Evolutionary conservation across 53 echinoderm and acorn worm species (phyloP).

Genomic region (Holothuria leucospilota): DNA sequence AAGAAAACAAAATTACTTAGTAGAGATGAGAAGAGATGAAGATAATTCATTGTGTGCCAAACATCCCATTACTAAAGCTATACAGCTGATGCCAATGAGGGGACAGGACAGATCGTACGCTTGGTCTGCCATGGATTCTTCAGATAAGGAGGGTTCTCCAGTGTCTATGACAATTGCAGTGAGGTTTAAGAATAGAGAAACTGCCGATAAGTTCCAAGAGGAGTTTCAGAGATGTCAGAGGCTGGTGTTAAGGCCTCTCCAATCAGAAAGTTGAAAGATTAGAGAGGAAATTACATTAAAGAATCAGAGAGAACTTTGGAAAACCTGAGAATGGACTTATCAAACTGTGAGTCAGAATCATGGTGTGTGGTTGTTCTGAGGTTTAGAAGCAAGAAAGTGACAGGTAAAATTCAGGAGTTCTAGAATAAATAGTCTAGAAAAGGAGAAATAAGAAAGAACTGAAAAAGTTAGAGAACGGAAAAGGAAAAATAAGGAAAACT

Average conservation of each 20-base stretch:
- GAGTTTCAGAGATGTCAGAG: slow-evolving; percentile 3
- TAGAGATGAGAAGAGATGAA: neutral
- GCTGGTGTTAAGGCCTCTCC: too few relatives aligned
- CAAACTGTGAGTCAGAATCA: too few relatives aligned
- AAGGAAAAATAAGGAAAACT: too few relatives aligned
- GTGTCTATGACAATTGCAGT: neutral
- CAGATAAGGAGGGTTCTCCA: neutral
- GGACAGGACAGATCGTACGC: neutral
- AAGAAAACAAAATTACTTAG: neutral
- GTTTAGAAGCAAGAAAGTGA: too few relatives aligned
- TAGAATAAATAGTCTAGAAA: too few relatives aligned
- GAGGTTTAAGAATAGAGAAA: neutral
- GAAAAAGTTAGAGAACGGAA: too few relatives aligned
- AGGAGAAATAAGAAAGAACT: neutral
- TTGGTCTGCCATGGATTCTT: too few relatives aligned
- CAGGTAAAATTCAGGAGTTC: too few relatives aligned
- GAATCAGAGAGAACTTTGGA: neutral
- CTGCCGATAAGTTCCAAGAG: neutral
- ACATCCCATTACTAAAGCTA: neutral
- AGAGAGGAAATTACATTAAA: neutral
- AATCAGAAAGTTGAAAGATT: neutral
- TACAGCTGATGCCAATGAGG: neutral
- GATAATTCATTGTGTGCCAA: neutral
- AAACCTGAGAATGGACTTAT: too few relatives aligned
- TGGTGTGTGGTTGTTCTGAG: too few relatives aligned